These are phyloP conservation scores for Neoniphon sammara DNA, from an alignment of 2,797 vertebrate species.

Conservation along the genomic window DNA sequence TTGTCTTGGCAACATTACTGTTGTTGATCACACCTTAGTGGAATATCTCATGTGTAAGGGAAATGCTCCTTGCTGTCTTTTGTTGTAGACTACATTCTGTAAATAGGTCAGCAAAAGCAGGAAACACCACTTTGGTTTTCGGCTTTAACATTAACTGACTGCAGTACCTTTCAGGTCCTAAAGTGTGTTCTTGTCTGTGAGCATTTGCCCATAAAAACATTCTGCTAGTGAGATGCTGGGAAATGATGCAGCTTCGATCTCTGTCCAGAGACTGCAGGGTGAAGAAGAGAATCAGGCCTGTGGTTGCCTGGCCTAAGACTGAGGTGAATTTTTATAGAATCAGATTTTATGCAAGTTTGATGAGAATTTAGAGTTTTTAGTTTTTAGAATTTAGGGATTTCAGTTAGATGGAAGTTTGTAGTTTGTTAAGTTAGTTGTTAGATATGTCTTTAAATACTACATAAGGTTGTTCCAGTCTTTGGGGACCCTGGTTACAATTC, in stretches of 20 bases:
- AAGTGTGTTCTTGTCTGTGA: not conserved
- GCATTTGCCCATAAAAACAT: conserved; percentile 40
- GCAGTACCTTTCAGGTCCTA: not conserved
- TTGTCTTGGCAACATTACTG: too few species aligned
- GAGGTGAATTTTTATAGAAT: not conserved
- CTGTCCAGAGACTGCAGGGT: conserved; percentile 19
- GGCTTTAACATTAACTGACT: not conserved
- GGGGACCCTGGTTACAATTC: too few species aligned
- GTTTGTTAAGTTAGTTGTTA: too few species aligned
- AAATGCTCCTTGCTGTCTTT: not conserved
- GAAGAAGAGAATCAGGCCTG: not conserved
- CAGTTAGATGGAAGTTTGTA: too few species aligned
- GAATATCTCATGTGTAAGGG: too few species aligned
- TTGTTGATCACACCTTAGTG: too few species aligned
- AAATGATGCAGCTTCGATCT: conserved; percentile 26
- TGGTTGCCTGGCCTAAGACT: not conserved
- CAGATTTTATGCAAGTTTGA: too few species aligned
- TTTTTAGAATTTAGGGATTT: too few species aligned
- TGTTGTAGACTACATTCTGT: not conserved
- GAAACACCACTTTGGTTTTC: conserved; percentile 6
- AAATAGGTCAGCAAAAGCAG: not conserved
- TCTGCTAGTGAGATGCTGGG: conserved; percentile 16
- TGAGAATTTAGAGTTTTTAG: too few species aligned
- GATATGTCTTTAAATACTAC: too few species aligned
- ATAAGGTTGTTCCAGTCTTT: too few species aligned